A percentile compares a stretch with the other conserved stretches of the same genome.
These are phyloP conservation scores for Sinocyclocheilus grahami DNA, from an alignment of 2,113 vertebrate genomes.

Conservation along the genomic window DNA sequence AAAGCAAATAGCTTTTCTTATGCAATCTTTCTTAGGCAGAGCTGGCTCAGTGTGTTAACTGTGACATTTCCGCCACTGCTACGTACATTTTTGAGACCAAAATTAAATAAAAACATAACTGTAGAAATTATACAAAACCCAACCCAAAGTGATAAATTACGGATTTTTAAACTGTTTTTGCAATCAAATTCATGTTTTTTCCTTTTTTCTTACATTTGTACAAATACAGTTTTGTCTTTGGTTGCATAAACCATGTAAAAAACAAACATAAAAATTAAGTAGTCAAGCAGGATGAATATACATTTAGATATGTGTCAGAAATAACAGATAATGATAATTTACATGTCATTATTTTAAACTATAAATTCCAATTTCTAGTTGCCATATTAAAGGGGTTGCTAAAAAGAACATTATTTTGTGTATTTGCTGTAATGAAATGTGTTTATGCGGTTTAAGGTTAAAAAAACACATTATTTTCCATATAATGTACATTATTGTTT, in stretches of 20 bases:
- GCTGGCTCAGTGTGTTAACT: conserved; percentile 6
- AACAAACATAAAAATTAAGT: no score
- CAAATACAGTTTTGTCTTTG: no score
- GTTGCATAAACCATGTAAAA: no score
- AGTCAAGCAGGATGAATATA: no score
- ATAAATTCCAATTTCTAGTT: background rate
- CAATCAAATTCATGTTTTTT: background rate
- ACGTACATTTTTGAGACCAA: background rate
- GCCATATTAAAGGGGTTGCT: no score
- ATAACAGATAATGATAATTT: background rate
- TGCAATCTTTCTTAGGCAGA: background rate
- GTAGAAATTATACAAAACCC: background rate
- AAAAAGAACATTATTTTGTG: no score
- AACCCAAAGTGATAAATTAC: background rate
- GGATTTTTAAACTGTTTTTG: background rate
- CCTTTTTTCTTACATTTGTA: background rate
- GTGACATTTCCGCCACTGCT: background rate
- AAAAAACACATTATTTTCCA: no score
- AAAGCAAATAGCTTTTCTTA: conserved; percentile 5
- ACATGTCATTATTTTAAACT: no score
- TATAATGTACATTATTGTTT: no score
- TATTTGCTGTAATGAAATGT: no score
- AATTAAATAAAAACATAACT: conserved; percentile 29
- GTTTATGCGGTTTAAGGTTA: no score
- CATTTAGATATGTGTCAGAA: background rate